phyloP scores from a whole-genome alignment of 2,797 vertebrate genomes.

The Alcedo atthis region DNA sequence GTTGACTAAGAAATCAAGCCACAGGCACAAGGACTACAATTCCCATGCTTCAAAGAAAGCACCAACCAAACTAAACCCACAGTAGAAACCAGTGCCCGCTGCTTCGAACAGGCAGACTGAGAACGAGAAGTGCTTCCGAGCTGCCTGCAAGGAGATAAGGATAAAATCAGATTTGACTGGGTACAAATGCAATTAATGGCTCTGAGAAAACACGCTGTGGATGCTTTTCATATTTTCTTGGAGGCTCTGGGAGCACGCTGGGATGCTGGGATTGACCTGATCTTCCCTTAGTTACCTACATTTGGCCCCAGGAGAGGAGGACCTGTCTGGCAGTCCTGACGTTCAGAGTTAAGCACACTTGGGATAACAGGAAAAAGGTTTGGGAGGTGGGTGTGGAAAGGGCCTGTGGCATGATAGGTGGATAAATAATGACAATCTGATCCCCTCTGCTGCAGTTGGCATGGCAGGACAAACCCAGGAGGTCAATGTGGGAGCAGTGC shows the following conservation, averaged over 20 bases:
- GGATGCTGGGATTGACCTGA: rapidly evolving
- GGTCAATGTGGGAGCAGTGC: rapidly evolving
- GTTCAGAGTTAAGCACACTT: rapidly evolving
- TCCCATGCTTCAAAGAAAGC: conserved; percentile 25
- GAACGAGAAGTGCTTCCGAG: rapidly evolving
- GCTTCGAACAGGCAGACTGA: rapidly evolving
- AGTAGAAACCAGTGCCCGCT: background rate
- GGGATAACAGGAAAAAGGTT: background rate
- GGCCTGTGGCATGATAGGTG: background rate
- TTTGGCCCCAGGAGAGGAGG: no score
- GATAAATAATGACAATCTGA: background rate
- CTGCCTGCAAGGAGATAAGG: background rate
- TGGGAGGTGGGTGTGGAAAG: background rate
- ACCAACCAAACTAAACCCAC: background rate
- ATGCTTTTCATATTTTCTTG: background rate
- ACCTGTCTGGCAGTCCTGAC: background rate
- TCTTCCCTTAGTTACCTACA: background rate
- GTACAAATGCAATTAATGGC: background rate
- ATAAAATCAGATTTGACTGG: background rate
- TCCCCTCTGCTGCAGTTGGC: rapidly evolving
- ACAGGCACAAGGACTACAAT: conserved; percentile 38
- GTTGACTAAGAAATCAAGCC: background rate
- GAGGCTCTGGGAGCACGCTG: rapidly evolving
- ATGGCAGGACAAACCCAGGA: background rate
- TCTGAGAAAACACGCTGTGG: background rate